Evolutionary conservation across 2,888 invertebrate genomes (phyloP), one percentile per base, ranked within the genome.

Genomic region (Tricholauxania praeusta): DNA sequence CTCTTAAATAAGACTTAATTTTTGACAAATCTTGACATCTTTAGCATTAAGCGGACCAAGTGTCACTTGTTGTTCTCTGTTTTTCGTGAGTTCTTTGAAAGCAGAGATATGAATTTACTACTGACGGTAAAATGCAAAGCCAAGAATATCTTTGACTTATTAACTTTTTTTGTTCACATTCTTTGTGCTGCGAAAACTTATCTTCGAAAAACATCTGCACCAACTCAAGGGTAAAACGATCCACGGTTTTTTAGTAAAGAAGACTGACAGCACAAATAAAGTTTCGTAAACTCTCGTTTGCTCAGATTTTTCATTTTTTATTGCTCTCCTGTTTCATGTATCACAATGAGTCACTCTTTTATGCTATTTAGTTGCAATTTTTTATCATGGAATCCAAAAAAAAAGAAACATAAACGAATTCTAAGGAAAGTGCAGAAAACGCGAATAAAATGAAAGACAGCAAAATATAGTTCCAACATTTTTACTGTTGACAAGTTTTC

Each of bases 401-500:
- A 22, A 57, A 28, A 57, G 5, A 57, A 57, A 57, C 4, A 28
- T 4, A 57, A 28, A 22, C 14, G 14, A 15, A 28, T 28, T 57
- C 12, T 57, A 28, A 12, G 55, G 12, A 55, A 12, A 19, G 5
- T 57, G 57, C 15, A 14, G 6, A 22, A 57, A 28, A 28, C 28
- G 28, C 28, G 3, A 28, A 28, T 28, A 28, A 28, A 28, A 19
- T 57, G 14, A 15, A 28, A 28, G 17, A 28, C 19, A 57, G 57
- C 57, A 57, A 57, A 12, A 28, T 28, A 57, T 15, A 57, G 28
- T 28, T 15, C 28, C 57, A 57, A 57, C 57, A 57, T 57, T 22
- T 57, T 57, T 57, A 15, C 57, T 39, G 57, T 57, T 57, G 57
- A 57, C 57, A 57, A 57, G 22, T 57, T 57, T n/a, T 15, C 28